Conservation (phyloP, 2,797 vertebrate species). For the Cottoperca gobio region DNA sequence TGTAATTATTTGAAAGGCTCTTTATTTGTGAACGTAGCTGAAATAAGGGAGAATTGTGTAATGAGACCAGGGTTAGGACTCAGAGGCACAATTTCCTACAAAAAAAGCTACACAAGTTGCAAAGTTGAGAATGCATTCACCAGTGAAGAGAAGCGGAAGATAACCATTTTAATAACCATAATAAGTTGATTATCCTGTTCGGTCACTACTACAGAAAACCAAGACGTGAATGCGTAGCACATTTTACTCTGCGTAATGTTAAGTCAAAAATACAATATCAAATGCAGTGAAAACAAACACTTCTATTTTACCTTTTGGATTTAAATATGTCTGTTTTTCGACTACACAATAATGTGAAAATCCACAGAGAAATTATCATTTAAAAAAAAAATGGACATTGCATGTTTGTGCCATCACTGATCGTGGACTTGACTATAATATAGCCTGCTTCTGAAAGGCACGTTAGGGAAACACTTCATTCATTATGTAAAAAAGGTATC, state of each 20-base stretch:
- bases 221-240: too few species aligned
- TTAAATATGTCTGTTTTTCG: not conserved
- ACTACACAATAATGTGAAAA: not conserved
- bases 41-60: not conserved
- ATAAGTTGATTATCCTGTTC: not conserved
- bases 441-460: conserved; percentile 1
- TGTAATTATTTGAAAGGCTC: not conserved
- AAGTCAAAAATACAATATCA: not conserved
- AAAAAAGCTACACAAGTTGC: not conserved
- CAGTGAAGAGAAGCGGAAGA: not conserved
- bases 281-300: not conserved
- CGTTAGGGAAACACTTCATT: conserved; percentile 27
- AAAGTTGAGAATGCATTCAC: not conserved
- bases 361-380: not conserved
- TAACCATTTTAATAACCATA: not conserved
- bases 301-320: not conserved
- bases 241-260: not conserved
- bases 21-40: not conserved
- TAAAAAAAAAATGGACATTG: not conserved
- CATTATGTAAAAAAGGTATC: conserved; percentile 22
- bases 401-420: conserved; percentile 2
- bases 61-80: not conserved
- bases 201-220: not conserved
- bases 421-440: not conserved
- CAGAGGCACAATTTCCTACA: not conserved